These are phyloP conservation scores for Nephrotoma appendiculata DNA, from an alignment of 2,888 invertebrate genomes.

Conservation along the genomic window DNA sequence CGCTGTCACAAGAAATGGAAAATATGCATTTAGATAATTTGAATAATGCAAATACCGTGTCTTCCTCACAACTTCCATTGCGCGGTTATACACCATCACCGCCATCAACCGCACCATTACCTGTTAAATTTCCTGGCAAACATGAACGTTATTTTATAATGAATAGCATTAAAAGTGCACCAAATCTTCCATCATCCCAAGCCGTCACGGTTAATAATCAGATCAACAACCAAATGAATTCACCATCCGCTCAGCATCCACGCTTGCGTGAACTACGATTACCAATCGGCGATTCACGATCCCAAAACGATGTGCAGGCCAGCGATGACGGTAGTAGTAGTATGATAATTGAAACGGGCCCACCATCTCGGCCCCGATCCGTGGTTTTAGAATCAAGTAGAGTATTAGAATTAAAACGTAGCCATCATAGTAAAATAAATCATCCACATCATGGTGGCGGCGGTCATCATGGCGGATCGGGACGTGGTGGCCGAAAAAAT, in stretches of 20 bases:
- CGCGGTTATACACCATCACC: conserved; percentile 68
- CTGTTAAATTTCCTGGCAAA: conserved; percentile 62
- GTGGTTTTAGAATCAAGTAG: conserved; percentile 46
- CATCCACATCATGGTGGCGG: conserved; percentile 16
- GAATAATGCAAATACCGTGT: conserved; percentile 30
- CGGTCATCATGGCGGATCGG: conserved; percentile 35
- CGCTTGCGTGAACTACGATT: conserved; percentile 58
- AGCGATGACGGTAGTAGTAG: conserved; percentile 43
- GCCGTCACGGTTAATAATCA: conserved; percentile 39
- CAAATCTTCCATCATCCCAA: conserved; percentile 53
- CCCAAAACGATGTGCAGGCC: conserved; percentile 44
- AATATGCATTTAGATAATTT: conserved; percentile 44
- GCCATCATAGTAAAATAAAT: conserved; percentile 34
- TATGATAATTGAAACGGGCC: conserved; percentile 41
- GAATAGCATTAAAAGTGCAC: conserved; percentile 70
- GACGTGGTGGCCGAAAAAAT: conserved; percentile 25
- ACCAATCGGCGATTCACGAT: conserved; percentile 53
- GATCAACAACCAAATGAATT: conserved; percentile 19
- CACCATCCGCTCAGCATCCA: conserved; percentile 45
- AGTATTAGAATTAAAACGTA: conserved; percentile 59
- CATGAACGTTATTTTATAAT: conserved; percentile 38
- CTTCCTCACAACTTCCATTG: conserved; percentile 45
- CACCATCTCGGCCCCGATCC: conserved; percentile 50
- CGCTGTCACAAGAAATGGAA: conserved; percentile 37
- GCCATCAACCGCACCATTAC: conserved; percentile 70